Base-by-base conservation (phyloP, 2,888 invertebrate species). In the Lasius platythorax region DNA sequence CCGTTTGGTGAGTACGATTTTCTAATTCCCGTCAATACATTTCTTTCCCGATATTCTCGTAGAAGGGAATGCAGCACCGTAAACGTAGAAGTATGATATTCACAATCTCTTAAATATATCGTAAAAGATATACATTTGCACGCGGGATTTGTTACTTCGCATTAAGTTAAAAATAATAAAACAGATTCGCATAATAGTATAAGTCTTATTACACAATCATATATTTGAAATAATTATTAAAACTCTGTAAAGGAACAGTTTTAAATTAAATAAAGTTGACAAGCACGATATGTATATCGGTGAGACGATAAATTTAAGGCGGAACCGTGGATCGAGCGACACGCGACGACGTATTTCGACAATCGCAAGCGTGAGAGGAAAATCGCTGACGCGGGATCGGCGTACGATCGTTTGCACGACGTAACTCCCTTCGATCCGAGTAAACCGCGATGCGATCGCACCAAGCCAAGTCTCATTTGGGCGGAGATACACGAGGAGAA, bases 371-470 rank as follows among this genome's bases (percentile, higher is more conserved):
- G 82, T 66, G 68, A 64, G 37, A 72, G 53, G 66, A 81, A 78
- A 82, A 72, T 37, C 8, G 82, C 68, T 50, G 84, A 76, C 70
- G 82, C 18, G 73, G 83, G 81, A 85, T 91, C 90, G 83, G 91
- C 89, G 76, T 92, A 92, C 86, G 91, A 93, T 89, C 93, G 93
- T 74, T 73, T 90, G 82, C 90, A 92, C 88, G 89, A 90, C 83
- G 78, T 83, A 61, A 89, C 88, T 40, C 87, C 87, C 67, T 92
- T 88, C 82, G 93, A 94, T 87, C 91, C 87, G 43, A 87, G 75
- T 28, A 92, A 92, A 73, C 75, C 88, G 33, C 92, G 93, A 18
- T 93, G 91, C 88, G 93, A 93, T 89, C 91, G 92, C 63, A 82
- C 86, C 46, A 91, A 87, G 72, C 87, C 75, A 43, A 87, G 72